These are phyloP conservation scores for Bufo gargarizans DNA, from an alignment of 2,113 vertebrate genomes.

Conservation along the genomic window DNA sequence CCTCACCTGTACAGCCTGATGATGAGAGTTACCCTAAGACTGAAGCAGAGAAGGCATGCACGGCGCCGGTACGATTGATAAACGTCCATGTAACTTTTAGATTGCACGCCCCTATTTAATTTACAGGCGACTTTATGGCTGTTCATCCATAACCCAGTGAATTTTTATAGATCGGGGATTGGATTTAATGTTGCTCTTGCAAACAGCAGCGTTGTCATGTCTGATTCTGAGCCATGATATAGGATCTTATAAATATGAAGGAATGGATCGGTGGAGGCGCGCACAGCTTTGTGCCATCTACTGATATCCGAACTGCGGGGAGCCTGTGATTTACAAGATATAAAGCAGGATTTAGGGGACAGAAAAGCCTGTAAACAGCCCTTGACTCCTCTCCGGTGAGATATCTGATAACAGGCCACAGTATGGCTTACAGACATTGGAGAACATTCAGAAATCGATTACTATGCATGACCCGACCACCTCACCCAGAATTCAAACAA, in stretches of 20 bases:
- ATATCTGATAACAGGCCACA: not conserved
- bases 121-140: slow-evolving; percentile 7
- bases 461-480: no score
- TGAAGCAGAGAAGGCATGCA: not conserved
- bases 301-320: slow-evolving; percentile 5
- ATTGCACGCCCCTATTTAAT: slow-evolving; percentile 17
- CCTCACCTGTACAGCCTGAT: not conserved
- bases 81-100: not conserved
- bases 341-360: slow-evolving; percentile 43
- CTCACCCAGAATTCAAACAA: no score
- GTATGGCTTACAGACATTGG: not conserved
- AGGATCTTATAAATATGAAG: slow-evolving; percentile 47
- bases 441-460: not conserved
- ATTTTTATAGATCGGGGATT: slow-evolving; percentile 43
- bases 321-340: slow-evolving; percentile 33
- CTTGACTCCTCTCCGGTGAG: not conserved
- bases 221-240: slow-evolving; percentile 39
- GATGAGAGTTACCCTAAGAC: not conserved
- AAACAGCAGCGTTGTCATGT: slow-evolving; percentile 42
- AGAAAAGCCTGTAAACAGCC: slow-evolving; percentile 33
- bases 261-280: not conserved
- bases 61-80: not conserved
- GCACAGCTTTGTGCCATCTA: slow-evolving; percentile 29
- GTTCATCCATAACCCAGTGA: slow-evolving; percentile 22
- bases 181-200: slow-evolving; percentile 40